Base-by-base conservation (phyloP, 2,888 invertebrate species). In the Chaetogeoica ovagalla region DNA sequence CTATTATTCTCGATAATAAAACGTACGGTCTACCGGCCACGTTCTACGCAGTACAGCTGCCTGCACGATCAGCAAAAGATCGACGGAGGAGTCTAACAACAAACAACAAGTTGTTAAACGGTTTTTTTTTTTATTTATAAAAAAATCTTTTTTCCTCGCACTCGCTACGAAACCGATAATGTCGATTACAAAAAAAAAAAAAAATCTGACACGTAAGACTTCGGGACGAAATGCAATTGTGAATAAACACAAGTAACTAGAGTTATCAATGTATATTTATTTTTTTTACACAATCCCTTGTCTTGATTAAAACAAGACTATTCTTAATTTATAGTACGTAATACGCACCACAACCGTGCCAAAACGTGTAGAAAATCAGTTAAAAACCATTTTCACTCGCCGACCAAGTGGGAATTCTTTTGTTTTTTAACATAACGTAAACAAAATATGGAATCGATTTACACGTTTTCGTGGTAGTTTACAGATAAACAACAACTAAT, bases 211-310 rank as follows among this genome's bases (percentile, higher is more conserved):
- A 30, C 30, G 11, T 48, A 13, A 13, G 48, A 48, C 57, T 59
- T 65, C 68, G 57, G 23, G 30, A 30, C 52, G 30, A 48, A 23
- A 76, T 59, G 55, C 11, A 52, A 74, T 55, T 66, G 39, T 57
- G 23, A 63, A 63, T 52, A 62, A 65, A 21, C 37, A 68, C 59
- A 43, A 76, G 57, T 68, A 68, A 68, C 59, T 8, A 30, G 2
- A 59, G 57, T 66, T 59, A 30, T 30, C 30, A 2, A 30, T 30
- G 4, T 30, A 66, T 13, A 60, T n/a, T 52, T n/a, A n/a, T 65
- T 55, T 9, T 66, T 65, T 74, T 63, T 62, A 73, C n/a, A 15
- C 19, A 19, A 65, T 23, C 23, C 23, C 48, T 65, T 55, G 65
- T 39, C n/a, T 74, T 65, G 21, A 74, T 11, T 17, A 39, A 65